These are phyloP conservation scores for Naja naja DNA, from an alignment of 2,113 vertebrate genomes.

Conservation along the genomic window DNA sequence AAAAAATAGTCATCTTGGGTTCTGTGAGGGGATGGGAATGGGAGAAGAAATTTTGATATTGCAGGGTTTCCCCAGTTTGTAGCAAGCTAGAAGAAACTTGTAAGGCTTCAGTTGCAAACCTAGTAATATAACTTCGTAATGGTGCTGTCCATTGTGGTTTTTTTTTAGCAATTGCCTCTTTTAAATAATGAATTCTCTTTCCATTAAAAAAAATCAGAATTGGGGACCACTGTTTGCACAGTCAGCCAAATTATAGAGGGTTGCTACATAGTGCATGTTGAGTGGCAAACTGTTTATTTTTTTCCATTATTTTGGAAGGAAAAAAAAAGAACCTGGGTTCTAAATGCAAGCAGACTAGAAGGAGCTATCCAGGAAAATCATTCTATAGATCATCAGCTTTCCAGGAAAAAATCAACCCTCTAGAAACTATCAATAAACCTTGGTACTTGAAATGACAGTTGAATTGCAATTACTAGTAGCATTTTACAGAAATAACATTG, in stretches of 20 bases:
- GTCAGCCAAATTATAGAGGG: conserved; percentile 47
- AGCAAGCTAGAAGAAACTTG: conserved; percentile 61
- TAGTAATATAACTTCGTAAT: conserved; percentile 85
- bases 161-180: conserved; percentile 79
- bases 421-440: conserved; percentile 33
- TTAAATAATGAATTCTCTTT: conserved; percentile 65
- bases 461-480: conserved; percentile 1
- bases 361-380: conserved; percentile 38
- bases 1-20: conserved; percentile 66
- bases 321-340: conserved; percentile 54
- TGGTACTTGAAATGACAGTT: conserved; percentile 12
- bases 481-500: fast-evolving
- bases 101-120: conserved; percentile 76
- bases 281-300: conserved; percentile 53
- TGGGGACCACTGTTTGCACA: conserved; percentile 76
- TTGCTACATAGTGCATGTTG: conserved; percentile 59
- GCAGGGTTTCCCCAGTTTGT: conserved; percentile 69
- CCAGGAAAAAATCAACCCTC: conserved; percentile 6
- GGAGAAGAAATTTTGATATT: conserved; percentile 64
- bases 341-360: conserved; percentile 47
- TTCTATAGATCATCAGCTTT: conserved; percentile 46
- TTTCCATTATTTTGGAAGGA: conserved; percentile 45
- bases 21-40: conserved; percentile 64
- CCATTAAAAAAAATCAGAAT: conserved; percentile 66
- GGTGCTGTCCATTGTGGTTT: conserved; percentile 86